These are phyloP conservation scores for Fulica atra DNA, from an alignment of 2,113 vertebrate genomes.

Conservation along the genomic window DNA sequence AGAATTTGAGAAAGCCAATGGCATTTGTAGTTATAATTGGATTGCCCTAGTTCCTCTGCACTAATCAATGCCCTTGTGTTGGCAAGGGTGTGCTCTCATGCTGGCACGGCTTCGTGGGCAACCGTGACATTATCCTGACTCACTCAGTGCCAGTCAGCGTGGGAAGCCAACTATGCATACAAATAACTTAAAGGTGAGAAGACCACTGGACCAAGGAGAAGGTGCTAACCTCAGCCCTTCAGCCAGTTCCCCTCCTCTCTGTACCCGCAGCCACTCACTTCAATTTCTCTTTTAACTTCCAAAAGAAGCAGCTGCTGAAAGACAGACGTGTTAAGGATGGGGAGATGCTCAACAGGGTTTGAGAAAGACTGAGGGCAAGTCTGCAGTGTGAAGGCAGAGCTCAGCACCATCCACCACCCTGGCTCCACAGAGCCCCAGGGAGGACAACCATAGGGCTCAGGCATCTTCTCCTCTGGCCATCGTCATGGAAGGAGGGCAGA, in stretches of 20 bases:
- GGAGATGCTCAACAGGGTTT: background rate
- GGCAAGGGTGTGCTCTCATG: slow-evolving; percentile 56
- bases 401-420: background rate
- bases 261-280: background rate
- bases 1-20: slow-evolving; percentile 43
- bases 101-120: slow-evolving; percentile 18
- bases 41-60: slow-evolving; percentile 64
- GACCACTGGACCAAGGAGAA: background rate
- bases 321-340: background rate
- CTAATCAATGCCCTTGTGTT: slow-evolving; percentile 61
- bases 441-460: background rate
- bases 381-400: accelerated
- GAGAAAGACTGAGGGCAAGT: background rate
- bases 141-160: background rate
- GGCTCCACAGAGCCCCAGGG: accelerated
- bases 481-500: background rate
- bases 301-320: background rate
- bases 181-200: slow-evolving; percentile 60
- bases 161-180: slow-evolving; percentile 21
- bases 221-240: background rate
- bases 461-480: background rate
- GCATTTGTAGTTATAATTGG: slow-evolving; percentile 64
- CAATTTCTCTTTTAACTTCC: background rate
- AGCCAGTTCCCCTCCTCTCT: background rate
- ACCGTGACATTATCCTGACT: slow-evolving; percentile 35